Evolutionary conservation across 1,140 invertebrate genomes (phyloP).

Genomic region (Steinernema khuongi): DNA sequence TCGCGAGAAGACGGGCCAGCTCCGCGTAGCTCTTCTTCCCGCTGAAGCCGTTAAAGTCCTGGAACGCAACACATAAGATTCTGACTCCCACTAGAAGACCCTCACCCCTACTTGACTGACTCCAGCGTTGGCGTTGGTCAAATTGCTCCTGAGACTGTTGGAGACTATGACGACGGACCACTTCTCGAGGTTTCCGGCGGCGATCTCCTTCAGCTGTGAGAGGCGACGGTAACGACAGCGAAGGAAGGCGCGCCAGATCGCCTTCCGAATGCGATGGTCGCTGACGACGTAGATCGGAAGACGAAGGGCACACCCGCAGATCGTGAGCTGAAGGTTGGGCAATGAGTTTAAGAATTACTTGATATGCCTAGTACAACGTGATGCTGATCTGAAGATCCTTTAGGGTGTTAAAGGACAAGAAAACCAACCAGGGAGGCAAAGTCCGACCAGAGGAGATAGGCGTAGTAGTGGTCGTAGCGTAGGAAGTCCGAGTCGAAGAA

Average conservation of each 20-base stretch:
- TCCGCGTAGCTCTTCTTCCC: constrained; percentile 49
- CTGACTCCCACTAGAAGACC: constrained; percentile 26
- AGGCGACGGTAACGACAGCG: constrained; percentile 38
- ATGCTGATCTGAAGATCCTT: background rate
- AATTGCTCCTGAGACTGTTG: constrained; percentile 48
- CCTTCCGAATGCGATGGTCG: constrained; percentile 43
- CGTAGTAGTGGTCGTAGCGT: constrained; percentile 41
- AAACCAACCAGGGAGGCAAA: constrained; percentile 46
- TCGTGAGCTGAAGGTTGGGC: constrained; percentile 51
- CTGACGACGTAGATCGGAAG: constrained; percentile 46
- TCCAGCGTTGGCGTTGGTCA: constrained; percentile 33
- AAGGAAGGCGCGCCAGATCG: constrained; percentile 40
- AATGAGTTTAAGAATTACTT: too few relatives aligned
- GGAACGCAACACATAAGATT: constrained; percentile 25
- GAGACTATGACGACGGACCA: constrained; percentile 55
- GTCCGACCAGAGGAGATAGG: constrained; percentile 49
- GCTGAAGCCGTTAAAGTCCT: constrained; percentile 24
- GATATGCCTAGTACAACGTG: background rate
- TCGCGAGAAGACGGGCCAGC: constrained; percentile 44
- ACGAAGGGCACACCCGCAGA: constrained; percentile 48
- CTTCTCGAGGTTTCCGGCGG: constrained; percentile 41
- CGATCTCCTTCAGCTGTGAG: constrained; percentile 28
- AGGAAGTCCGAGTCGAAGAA: constrained; percentile 48
- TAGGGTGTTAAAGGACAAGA: background rate
- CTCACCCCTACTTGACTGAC: constrained; percentile 34